Evolutionary conservation across 2,797 vertebrate genomes (phyloP), one percentile per base, ranked within the genome.

Genomic region (Cuculus canorus): DNA sequence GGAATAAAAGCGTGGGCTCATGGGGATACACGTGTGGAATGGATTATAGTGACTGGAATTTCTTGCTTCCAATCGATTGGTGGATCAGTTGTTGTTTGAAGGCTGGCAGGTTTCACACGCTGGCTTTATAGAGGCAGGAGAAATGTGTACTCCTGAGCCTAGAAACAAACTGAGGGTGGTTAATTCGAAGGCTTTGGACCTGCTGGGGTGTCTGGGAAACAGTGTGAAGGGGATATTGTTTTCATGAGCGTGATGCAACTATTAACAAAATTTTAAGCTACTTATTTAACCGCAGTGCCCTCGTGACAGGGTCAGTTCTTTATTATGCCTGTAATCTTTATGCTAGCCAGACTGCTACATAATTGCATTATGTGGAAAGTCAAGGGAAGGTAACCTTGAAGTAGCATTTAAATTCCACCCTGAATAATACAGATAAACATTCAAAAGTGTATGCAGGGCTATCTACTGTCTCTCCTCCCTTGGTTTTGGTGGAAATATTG

Each of bases 221-320:
- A 54, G 6, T 15, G 19, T 25, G 39, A 43, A 32, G 39, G 21
- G 37, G 27, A 56, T 84, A 52, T 69, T 82, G 68, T 68, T 92
- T 71, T 63, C n/a, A 13, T 78, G 83, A 81, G 69, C 47, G 56
- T 59, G 39, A 41, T 66, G 14, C 12, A 28, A 63, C 65, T 91
- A 18, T 41, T 78, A 81, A 50, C 41, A 45, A 82, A 78, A 53
- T 50, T 57, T 91, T 70, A 96, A 96, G 92, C 92, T 87, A 21
- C 81, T 92, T 95, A 69, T 35, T 94, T 91, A 71, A 52, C 27
- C 87, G 8, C 2, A 0, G 7, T 70, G 63, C 65, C 66, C 87
- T 86, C 2, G 5, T 41, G 86, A 77, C 65, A 72, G 59, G 78
- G 52, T 93, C 6, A 69, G 0, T 73, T 93, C 56, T 81, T 77